A percentile compares a stretch with the other conserved stretches of the same genome.
Conservation (phyloP, 1,140 invertebrate species). For the Papilio machaon region DNA sequence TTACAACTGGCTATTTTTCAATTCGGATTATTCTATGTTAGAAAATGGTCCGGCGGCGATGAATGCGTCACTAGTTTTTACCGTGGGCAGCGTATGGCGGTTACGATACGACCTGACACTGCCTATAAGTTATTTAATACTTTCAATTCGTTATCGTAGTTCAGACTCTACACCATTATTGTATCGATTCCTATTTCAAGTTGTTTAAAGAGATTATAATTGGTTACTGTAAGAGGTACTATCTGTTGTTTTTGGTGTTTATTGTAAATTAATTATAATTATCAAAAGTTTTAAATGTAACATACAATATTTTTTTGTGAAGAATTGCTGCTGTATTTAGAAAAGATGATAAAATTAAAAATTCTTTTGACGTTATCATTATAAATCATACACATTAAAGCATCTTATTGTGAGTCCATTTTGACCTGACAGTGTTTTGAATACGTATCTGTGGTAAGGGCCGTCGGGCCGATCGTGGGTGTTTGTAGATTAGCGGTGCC, state of each 20-base stretch:
- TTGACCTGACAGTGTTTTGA: not conserved
- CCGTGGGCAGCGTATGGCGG: slow-evolving; percentile 6
- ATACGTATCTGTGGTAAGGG: slow-evolving; percentile 1
- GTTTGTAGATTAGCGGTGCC: slow-evolving; percentile 49
- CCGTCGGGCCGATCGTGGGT: slow-evolving; percentile 47
- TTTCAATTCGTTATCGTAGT: slow-evolving; percentile 17
- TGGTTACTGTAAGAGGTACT: not conserved
- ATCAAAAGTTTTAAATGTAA: too few species aligned
- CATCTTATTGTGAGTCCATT: slow-evolving; percentile 9
- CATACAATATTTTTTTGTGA: not conserved
- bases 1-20: slow-evolving; percentile 67
- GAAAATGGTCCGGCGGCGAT: slow-evolving; percentile 44
- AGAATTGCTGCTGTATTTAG: not conserved
- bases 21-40: slow-evolving; percentile 52
- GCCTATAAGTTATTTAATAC: slow-evolving; percentile 16
- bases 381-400: not conserved
- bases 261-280: not conserved
- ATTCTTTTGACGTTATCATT: not conserved
- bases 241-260: not conserved
- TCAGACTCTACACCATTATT: slow-evolving; percentile 18
- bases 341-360: not conserved
- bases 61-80: slow-evolving; percentile 51
- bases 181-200: not conserved
- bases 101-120: slow-evolving; percentile 15
- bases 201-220: not conserved